These are phyloP conservation scores for Melitaea athalia DNA, from an alignment of 2,888 invertebrate species.

Conservation along the genomic window DNA sequence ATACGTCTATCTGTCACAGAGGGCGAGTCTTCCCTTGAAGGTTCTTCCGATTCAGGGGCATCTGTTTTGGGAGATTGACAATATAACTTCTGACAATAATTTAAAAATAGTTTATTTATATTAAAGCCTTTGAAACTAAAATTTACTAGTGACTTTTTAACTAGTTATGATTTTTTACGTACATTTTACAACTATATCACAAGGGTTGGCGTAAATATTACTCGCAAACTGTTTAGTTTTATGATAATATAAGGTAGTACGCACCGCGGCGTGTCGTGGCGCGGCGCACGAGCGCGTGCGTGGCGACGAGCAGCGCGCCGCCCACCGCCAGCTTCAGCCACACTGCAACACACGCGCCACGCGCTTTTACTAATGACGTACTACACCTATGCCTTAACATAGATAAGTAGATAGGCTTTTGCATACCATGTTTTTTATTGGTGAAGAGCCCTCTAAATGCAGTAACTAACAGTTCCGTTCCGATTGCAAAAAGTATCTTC, in stretches of 20 bases:
- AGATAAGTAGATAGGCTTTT: too few species aligned
- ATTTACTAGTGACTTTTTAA: too few species aligned
- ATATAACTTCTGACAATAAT: conserved; percentile 26
- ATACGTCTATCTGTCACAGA: conserved; percentile 65
- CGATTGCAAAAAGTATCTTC: too few species aligned
- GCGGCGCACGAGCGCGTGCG: conserved; percentile 92
- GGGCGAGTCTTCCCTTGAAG: conserved; percentile 63
- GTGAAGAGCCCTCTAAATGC: too few species aligned
- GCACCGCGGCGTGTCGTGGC: conserved; percentile 85
- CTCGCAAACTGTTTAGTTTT: too few species aligned
- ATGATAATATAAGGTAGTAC: conserved; percentile 59
- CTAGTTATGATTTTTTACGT: too few species aligned
- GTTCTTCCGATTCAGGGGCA: conserved; percentile 54
- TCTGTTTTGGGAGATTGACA: conserved; percentile 56
- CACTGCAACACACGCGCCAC: conserved; percentile 88
- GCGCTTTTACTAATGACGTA: conserved; percentile 32
- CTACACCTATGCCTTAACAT: too few species aligned
- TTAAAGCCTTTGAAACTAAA: too few species aligned
- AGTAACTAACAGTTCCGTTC: too few species aligned
- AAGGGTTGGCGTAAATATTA: too few species aligned
- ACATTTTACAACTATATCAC: too few species aligned
- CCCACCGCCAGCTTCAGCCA: conserved; percentile 93
- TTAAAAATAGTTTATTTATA: neutral
- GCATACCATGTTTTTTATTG: too few species aligned
- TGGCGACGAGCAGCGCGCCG: conserved; percentile 91